Conservation (phyloP, 2,888 invertebrate genomes). For the Cordilura impudica region DNA sequence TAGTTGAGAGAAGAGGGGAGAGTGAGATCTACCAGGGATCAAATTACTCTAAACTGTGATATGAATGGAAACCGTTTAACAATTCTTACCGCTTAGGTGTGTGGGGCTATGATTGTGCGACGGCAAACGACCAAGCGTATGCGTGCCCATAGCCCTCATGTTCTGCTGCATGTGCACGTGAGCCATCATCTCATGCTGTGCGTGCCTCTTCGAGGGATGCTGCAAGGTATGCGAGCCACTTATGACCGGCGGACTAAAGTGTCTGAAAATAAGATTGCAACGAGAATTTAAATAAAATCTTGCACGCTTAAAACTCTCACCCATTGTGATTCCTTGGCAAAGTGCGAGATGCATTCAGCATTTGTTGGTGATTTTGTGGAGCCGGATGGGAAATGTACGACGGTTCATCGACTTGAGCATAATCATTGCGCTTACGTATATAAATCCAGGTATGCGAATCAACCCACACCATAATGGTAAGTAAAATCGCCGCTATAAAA, state of each 20-base stretch:
- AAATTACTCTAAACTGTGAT: neutral
- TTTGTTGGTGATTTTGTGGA: constrained; percentile 79
- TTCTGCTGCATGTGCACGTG: constrained; percentile 79
- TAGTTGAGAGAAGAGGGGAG: neutral
- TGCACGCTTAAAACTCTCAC: constrained; percentile 66
- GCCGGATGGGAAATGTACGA: constrained; percentile 79
- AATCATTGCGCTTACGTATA: constrained; percentile 90
- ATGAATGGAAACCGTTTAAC: neutral
- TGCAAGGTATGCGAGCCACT: constrained; percentile 78
- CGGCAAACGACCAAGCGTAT: constrained; percentile 84
- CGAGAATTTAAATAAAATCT: constrained; percentile 65
- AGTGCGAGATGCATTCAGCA: constrained; percentile 79
- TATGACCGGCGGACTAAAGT: constrained; percentile 78
- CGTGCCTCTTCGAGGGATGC: constrained; percentile 77
- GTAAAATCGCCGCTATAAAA: constrained; percentile 90
- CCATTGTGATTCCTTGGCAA: constrained; percentile 78
- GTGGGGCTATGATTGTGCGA: constrained; percentile 82
- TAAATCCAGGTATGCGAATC: constrained; percentile 98
- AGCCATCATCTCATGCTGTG: constrained; percentile 78
- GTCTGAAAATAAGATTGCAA: constrained; percentile 69
- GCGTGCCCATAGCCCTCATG: constrained; percentile 80
- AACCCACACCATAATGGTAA: constrained; percentile 95
- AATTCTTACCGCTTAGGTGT: constrained; percentile 76
- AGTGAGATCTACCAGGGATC: neutral
- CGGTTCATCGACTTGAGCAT: constrained; percentile 90